Evolutionary conservation across 2,113 vertebrate genomes (phyloP).

Genomic region (Atractosteus spatula): DNA sequence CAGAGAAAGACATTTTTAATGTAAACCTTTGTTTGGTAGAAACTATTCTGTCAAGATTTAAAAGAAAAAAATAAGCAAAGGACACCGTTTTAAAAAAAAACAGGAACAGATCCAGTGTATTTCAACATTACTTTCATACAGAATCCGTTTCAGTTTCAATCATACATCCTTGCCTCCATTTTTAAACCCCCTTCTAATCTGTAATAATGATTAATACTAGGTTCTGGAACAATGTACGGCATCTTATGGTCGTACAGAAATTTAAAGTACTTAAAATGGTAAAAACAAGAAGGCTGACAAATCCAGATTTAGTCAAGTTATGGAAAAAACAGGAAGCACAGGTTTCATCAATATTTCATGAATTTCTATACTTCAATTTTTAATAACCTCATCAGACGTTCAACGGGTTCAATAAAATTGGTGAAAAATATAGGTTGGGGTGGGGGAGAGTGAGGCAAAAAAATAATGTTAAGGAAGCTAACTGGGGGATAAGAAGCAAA

Average conservation of each 20-base stretch:
- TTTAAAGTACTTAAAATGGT: conserved; percentile 13
- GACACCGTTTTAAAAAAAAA: conserved; percentile 10
- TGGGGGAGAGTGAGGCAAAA: background rate
- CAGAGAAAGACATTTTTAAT: too few relatives aligned
- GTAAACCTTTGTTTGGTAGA: too few relatives aligned
- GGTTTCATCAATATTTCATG: too few relatives aligned
- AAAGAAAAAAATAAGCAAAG: background rate
- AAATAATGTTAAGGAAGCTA: background rate
- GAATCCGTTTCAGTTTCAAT: background rate
- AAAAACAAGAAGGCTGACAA: background rate
- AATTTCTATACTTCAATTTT: background rate
- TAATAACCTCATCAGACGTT: background rate
- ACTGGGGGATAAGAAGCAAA: background rate
- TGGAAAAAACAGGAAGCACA: conserved; percentile 11
- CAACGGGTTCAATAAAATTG: background rate
- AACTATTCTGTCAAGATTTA: background rate
- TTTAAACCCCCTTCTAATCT: conserved; percentile 11
- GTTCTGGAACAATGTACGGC: background rate
- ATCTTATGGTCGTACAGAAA: background rate
- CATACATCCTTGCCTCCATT: conserved; percentile 5
- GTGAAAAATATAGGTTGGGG: too few relatives aligned
- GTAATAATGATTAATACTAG: conserved; percentile 11
- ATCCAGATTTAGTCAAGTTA: background rate
- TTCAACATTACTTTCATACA: conserved; percentile 10
- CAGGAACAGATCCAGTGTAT: conserved; percentile 25